Conservation (phyloP, 2,888 invertebrate genomes). For the Lithophane ornitopus region DNA sequence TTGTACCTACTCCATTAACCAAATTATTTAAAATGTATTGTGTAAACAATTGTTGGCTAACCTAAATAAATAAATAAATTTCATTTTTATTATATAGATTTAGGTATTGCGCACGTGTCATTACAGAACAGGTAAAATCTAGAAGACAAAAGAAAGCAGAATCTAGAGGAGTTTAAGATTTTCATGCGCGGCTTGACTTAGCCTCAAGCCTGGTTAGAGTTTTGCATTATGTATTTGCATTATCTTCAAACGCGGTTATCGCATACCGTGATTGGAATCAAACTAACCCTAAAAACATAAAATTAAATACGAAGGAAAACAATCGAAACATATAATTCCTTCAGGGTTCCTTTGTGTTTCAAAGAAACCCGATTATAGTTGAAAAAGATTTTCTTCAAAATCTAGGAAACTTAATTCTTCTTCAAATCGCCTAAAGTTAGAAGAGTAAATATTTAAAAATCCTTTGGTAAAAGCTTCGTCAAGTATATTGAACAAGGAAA, state of each 20-base stretch:
- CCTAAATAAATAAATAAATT: no score
- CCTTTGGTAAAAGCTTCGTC: conserved; percentile 25
- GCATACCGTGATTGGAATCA: not conserved
- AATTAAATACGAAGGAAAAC: not conserved
- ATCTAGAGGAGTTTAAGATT: not conserved
- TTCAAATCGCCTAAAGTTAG: conserved; percentile 7
- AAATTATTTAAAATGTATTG: no score
- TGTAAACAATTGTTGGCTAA: no score
- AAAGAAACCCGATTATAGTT: conserved; percentile 11
- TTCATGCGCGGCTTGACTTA: conserved; percentile 8
- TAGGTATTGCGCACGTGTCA: not conserved
- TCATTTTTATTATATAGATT: no score
- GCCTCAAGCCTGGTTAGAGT: not conserved
- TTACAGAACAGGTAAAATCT: not conserved
- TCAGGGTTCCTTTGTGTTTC: no score
- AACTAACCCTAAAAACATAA: not conserved
- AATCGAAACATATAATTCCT: no score
- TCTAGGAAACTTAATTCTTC: conserved; percentile 15
- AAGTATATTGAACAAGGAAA: conserved; percentile 49
- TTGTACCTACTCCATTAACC: no score
- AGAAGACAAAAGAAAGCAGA: not conserved
- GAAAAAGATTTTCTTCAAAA: not conserved
- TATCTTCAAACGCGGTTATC: conserved; percentile 12
- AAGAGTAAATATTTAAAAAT: conserved; percentile 20
- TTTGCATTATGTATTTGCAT: conserved; percentile 13